phyloP scores from a whole-genome alignment of 2,113 vertebrate species.

The Alectura lathami region DNA sequence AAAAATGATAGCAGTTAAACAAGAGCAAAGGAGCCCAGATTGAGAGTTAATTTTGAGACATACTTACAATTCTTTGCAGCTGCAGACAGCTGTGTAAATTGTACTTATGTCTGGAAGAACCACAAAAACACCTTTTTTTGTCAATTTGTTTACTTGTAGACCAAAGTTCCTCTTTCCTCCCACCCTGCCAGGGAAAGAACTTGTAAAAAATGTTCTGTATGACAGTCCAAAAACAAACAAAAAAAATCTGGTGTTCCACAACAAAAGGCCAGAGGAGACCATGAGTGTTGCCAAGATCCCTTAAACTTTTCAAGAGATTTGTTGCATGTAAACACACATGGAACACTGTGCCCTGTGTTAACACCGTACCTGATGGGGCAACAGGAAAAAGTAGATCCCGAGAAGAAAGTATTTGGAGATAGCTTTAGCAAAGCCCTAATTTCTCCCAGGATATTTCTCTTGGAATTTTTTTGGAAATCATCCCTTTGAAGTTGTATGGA shows the following conservation, averaged over 20 bases:
- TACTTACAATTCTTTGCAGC: not conserved
- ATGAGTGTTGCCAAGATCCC: not conserved
- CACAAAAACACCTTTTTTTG: conserved; percentile 6
- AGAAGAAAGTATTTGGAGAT: not conserved
- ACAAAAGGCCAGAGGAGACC: not conserved
- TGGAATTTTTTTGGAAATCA: not conserved
- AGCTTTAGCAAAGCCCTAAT: not conserved
- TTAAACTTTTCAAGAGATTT: not conserved
- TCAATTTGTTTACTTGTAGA: not conserved
- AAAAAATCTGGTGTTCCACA: not conserved
- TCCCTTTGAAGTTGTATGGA: not conserved
- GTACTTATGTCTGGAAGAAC: not conserved
- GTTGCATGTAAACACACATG: not conserved
- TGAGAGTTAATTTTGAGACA: not conserved
- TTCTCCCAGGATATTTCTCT: not conserved
- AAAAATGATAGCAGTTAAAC: not conserved
- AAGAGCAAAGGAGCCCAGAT: not conserved
- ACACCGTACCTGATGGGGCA: not conserved
- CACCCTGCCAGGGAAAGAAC: not conserved
- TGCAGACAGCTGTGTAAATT: conserved; percentile 33
- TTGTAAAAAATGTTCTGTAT: not conserved
- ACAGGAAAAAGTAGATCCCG: not conserved
- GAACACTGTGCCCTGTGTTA: not conserved
- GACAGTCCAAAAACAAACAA: not conserved
- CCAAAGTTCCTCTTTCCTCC: not conserved